Evolutionary conservation across 2,113 vertebrate genomes (phyloP), one percentile per base, ranked within the genome.

Genomic region (Micronisus gabar): DNA sequence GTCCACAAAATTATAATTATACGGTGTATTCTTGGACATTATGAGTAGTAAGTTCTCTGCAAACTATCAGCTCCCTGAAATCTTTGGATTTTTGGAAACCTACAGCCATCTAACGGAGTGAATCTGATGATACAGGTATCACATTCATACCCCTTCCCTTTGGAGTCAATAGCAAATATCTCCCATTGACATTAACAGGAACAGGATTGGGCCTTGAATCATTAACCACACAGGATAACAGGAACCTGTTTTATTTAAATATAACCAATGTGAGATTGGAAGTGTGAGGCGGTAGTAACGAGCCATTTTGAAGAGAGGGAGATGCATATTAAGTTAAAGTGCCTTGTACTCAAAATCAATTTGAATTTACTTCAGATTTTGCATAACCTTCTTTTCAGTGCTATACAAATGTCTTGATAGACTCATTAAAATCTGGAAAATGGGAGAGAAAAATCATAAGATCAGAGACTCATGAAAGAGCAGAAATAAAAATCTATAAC

Each of bases 361-460:
- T 92, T 90, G 88, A 86, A 93, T 96, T 94, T 93, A 63, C 65
- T 86, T 95, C 95, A 95, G 79, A 81, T 90, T 97, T 96, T 95
- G 86, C 72, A 81, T 90, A 97, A 95, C 95, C 82, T 97, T 92
- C 79, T 94, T 75, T 58, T 92, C 55, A 43, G 80, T 47, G 80
- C 90, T 90, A 66, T 36, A 81, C 82, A 90, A 95, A 93, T 81
- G 76, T 83, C 90, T 88, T 86, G 82, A 93, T 90, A 92, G 92
- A 88, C 94, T 78, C 90, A 90, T 94, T 94, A 95, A 97, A 96
- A 92, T 62, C 75, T 62, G 55, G 88, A 71, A 93, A 88, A 90
- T 14, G 86, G 65, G 65, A 74, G 76, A 90, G 75, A 74, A 91
- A 91, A 93, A 94, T 63, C 50, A n/a, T 79, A 52, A 88, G 82